Percentiles rank a stretch among this genome's conserved stretches.
Evolutionary conservation across 2,888 invertebrate species (phyloP).

Genomic region (Agrotis puta): DNA sequence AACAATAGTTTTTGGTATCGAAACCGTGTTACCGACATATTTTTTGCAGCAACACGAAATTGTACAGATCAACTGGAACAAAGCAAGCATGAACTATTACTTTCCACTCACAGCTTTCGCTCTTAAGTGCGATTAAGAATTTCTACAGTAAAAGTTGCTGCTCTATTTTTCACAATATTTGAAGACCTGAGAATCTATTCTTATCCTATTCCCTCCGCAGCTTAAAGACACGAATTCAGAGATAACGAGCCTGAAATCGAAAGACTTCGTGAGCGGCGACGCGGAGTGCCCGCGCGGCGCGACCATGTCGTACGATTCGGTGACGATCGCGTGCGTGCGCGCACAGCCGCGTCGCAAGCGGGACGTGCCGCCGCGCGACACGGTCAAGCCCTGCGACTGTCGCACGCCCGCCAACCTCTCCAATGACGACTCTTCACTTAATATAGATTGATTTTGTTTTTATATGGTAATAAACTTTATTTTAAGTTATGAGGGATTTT

Average conservation of each 20-base stretch:
- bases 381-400: constrained; percentile 24
- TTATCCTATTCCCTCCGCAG: constrained; percentile 67
- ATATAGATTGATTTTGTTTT: constrained; percentile 42
- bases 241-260: constrained; percentile 45
- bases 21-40: neutral
- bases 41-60: too few species aligned
- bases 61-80: neutral
- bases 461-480: constrained; percentile 40
- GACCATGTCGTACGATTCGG: constrained; percentile 67
- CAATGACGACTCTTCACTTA: constrained; percentile 49
- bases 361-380: constrained; percentile 52
- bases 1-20: constrained; percentile 17
- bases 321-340: constrained; percentile 73
- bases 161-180: too few species aligned
- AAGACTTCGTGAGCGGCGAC: constrained; percentile 67
- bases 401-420: constrained; percentile 31
- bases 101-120: neutral
- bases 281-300: constrained; percentile 52
- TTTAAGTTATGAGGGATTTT: constrained; percentile 7
- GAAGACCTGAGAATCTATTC: too few species aligned
- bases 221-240: constrained; percentile 69
- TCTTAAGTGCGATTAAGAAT: too few species aligned
- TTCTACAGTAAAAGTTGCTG: too few species aligned
- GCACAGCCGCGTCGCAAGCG: constrained; percentile 72
- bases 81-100: too few species aligned